phyloP scores from a whole-genome alignment of 1,140 invertebrate genomes.

The Drosophila tsacasi region DNA sequence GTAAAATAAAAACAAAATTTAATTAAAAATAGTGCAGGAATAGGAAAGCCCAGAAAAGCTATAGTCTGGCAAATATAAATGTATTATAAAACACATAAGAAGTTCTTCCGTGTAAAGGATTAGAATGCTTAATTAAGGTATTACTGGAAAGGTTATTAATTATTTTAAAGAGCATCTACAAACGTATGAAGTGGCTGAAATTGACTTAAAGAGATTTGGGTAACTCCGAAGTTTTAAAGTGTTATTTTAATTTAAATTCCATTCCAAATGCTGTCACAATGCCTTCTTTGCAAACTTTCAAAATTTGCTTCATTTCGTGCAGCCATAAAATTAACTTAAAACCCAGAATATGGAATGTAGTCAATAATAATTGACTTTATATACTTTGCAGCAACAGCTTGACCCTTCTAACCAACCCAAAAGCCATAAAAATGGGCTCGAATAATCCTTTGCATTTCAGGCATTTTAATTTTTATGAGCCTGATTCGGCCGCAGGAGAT shows the following conservation, averaged over 20 bases:
- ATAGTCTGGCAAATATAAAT: neutral
- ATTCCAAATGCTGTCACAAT: too few relatives aligned
- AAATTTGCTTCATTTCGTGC: neutral
- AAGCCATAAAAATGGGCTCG: conserved; percentile 24
- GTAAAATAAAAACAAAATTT: conserved; percentile 27
- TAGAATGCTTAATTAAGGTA: neutral
- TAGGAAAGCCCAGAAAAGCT: neutral
- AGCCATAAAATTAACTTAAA: conserved; percentile 14
- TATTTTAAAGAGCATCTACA: neutral
- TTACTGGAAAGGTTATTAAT: neutral
- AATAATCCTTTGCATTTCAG: conserved; percentile 62
- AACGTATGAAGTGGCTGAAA: too few relatives aligned
- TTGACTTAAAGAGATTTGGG: neutral
- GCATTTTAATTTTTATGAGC: conserved; percentile 78
- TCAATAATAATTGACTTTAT: conserved; percentile 52
- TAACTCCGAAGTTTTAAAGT: neutral
- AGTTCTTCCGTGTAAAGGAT: neutral
- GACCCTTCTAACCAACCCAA: conserved; percentile 36
- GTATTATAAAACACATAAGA: neutral
- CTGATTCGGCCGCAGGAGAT: conserved; percentile 55
- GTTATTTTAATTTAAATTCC: neutral
- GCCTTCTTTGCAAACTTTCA: neutral
- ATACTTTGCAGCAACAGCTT: conserved; percentile 42
- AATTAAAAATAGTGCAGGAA: conserved; percentile 11
- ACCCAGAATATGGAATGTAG: conserved; percentile 16